Percentiles rank a stretch among this genome's conserved stretches.
Evolutionary conservation across 2,888 invertebrate species (phyloP).

Genomic region (Listrodromus nycthemerus): DNA sequence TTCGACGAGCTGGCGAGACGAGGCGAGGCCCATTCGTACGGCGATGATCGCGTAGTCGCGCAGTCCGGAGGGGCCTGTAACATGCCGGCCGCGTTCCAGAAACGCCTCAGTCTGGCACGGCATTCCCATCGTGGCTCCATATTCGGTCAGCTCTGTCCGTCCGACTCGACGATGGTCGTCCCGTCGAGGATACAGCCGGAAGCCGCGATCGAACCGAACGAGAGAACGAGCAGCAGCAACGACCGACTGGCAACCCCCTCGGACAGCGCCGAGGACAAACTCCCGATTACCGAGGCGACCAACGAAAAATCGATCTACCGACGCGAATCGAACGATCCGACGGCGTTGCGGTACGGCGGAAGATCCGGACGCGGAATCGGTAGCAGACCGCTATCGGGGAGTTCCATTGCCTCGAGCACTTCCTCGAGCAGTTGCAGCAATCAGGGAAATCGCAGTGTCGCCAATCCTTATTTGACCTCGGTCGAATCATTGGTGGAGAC

Average conservation of each 20-base stretch:
- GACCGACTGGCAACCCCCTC: not conserved
- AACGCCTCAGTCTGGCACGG: conserved; percentile 80
- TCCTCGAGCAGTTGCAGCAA: conserved; percentile 84
- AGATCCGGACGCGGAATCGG: conserved; percentile 86
- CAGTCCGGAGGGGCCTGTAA: conserved; percentile 71
- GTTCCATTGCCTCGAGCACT: conserved; percentile 89
- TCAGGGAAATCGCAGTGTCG: conserved; percentile 88
- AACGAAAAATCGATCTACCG: conserved; percentile 82
- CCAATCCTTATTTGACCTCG: conserved; percentile 93
- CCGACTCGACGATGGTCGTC: conserved; percentile 52
- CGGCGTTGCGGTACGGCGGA: conserved; percentile 85
- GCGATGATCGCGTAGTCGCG: conserved; percentile 72
- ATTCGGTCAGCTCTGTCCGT: conserved; percentile 75
- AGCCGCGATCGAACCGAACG: conserved; percentile 23
- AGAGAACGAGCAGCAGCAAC: not conserved
- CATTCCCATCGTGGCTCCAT: conserved; percentile 78
- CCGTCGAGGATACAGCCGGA: conserved; percentile 27
- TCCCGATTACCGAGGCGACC: conserved; percentile 78
- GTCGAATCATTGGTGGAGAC: conserved; percentile 94
- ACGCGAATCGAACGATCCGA: conserved; percentile 80
- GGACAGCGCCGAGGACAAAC: not conserved
- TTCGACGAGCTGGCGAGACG: conserved; percentile 91
- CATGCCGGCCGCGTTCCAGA: conserved; percentile 79
- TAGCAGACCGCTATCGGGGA: conserved; percentile 90
- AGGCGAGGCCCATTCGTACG: conserved; percentile 73